Base-by-base conservation (phyloP, 2,888 invertebrate genomes). In the Teinopalpus imperialis region DNA sequence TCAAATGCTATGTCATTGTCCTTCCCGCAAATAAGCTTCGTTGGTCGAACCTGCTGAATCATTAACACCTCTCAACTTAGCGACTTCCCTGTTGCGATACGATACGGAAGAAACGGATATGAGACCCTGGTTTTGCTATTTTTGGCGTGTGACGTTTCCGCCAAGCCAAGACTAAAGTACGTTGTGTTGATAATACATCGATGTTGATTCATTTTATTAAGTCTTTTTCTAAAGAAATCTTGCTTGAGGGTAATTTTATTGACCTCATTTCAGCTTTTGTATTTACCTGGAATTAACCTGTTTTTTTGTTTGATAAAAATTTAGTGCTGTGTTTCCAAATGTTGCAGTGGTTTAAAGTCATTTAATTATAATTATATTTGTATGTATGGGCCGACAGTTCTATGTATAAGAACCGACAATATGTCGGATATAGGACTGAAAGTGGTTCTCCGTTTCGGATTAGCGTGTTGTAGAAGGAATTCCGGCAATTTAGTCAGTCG, bases 91-190 rank as follows among this genome's bases (percentile, higher is more conserved):
- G 61, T 74, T 70, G 68, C 67, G 56, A 63, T 64, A 63, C 66
- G 58, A 77, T 56, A 68, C 82, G 81, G 81, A 83, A 83, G 77
- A 51, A 53, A 69, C 39, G 48, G 58, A 56, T 57, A 63, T 60
- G 63, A 77, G 78, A 79, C 83, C 82, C 82, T 83, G 85, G 69
- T 57, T 66, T 59, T 54, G 71, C 83, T 85, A 85, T 85, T 85
- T 85, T 83, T 74, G 82, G 79, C 74, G 51, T 63, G 67, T 68
- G 69, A 69, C 73, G 69, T 76, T 77, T 79, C 75, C 74, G 71
- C 63, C 32, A 12, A 26, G 34, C 10, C 24, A 18, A 39, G 18
- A 39, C 37, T 21, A 29, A 20, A 32, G 31, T 48, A 20, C 26
- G 20, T 40, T 36, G 21, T 16, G 26, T 27, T 26, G 24, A 21